phyloP scores from a whole-genome alignment of 2,888 invertebrate genomes.

The Chorisops tibialis region DNA sequence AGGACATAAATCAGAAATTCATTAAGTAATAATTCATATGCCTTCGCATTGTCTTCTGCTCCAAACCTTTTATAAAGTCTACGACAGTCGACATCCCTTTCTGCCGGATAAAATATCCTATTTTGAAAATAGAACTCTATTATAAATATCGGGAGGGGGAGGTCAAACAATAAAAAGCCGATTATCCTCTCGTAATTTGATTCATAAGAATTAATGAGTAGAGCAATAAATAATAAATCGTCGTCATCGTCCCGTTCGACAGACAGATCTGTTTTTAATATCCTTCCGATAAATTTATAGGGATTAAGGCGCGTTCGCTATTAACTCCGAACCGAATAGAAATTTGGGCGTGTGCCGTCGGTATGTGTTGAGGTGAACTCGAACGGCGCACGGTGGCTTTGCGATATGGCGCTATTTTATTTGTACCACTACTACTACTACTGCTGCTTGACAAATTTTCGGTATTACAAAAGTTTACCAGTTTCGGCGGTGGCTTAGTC shows the following conservation, averaged over 20 bases:
- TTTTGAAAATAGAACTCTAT: too few species aligned
- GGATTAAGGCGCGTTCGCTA: conserved; percentile 31
- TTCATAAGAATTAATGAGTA: conserved; percentile 31
- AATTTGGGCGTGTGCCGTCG: conserved; percentile 23
- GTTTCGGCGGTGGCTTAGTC: too few species aligned
- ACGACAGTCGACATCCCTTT: too few species aligned
- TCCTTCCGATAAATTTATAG: conserved; percentile 33
- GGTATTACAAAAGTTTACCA: too few species aligned
- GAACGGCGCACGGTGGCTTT: too few species aligned
- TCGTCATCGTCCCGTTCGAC: conserved; percentile 20
- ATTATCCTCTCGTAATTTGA: conserved; percentile 33
- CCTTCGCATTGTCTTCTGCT: background rate
- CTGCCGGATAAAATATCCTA: too few species aligned
- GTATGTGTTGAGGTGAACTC: too few species aligned
- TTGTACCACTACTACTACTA: too few species aligned
- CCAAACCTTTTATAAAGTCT: background rate
- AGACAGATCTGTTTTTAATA: conserved; percentile 33
- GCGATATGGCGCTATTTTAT: too few species aligned
- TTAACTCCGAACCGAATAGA: conserved; percentile 17
- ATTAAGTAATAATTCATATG: background rate
- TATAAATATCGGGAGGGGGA: too few species aligned
- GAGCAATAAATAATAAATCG: conserved; percentile 34
- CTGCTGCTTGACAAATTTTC: too few species aligned
- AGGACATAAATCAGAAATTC: too few species aligned
- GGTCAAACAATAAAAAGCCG: conserved; percentile 32